A percentile compares a stretch with the other conserved stretches of the same genome.
Conservation (phyloP, 2,888 invertebrate species). For the Orthonevra nobilis region DNA sequence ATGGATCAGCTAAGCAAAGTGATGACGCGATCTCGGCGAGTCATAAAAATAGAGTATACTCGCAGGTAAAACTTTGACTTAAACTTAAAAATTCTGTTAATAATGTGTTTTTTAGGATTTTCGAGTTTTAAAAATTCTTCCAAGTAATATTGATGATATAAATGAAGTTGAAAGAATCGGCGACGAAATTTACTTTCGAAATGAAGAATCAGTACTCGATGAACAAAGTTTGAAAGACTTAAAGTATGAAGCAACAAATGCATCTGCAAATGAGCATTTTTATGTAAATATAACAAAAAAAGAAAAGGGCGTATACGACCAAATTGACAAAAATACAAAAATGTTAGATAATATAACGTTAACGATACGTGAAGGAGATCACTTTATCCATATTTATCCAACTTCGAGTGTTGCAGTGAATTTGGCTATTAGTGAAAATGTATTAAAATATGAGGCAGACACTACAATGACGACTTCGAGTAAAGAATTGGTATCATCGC, state of each 20-base stretch:
- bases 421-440: slow-evolving; percentile 16
- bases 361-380: slow-evolving; percentile 72
- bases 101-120: slow-evolving; percentile 70
- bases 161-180: slow-evolving; percentile 72
- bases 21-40: slow-evolving; percentile 30
- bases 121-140: slow-evolving; percentile 73
- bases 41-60: slow-evolving; percentile 71
- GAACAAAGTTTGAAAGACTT: slow-evolving; percentile 20
- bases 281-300: slow-evolving; percentile 9
- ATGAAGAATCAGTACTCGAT: slow-evolving; percentile 69
- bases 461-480: background rate
- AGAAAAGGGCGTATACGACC: background rate
- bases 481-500: background rate
- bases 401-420: slow-evolving; percentile 47
- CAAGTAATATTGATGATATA: slow-evolving; percentile 72
- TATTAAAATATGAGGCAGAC: background rate
- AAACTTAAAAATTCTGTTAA: background rate
- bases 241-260: slow-evolving; percentile 4
- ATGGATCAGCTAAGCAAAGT: slow-evolving; percentile 35
- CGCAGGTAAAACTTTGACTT: slow-evolving; percentile 70
- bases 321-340: slow-evolving; percentile 37
- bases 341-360: slow-evolving; percentile 71
- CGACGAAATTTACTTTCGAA: slow-evolving; percentile 73
- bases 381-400: slow-evolving; percentile 65
- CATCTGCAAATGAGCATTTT: slow-evolving; percentile 1